Base-by-base conservation (phyloP, 2,888 invertebrate genomes). In the Liodrosophila aerea region DNA sequence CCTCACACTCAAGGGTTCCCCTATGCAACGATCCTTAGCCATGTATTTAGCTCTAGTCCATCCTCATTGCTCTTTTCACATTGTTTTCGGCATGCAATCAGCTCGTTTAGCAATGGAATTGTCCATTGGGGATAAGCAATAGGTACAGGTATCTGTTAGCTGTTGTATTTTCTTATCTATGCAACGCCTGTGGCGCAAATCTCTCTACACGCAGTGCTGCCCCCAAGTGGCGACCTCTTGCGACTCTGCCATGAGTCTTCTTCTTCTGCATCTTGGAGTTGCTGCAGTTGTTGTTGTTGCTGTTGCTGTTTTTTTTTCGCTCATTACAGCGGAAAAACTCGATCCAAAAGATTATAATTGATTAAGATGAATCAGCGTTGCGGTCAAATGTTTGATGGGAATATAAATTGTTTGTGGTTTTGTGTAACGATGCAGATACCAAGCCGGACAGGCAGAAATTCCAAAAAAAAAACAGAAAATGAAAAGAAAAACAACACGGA, bases 291-390 rank as follows among this genome's bases (percentile, higher is more conserved):
- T 7, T 11, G 41, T 34, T 39, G 44, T 33, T 44, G 34, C 47
- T 39, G 71, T 36, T 47, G 33, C 29, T 34, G 9, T 47, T 16
- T 45, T 60, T 54, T 54, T 82, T 83, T 85, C 76, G 76, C 74
- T 73, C 82, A 87, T 87, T 87, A 87, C 80, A 67, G 63, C 68
- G 59, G 60, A 62, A 71, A 86, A 85, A 85, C 76, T 81, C 86
- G 86, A 87, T 87, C 86, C 73, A 83, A 78, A 83, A 82, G 82
- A 81, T 87, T 88, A 88, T 89, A 89, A 89, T 89, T 89, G 89
- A 89, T 89, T 89, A 89, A 89, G 89, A 89, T 89, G 89, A 89
- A 89, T 89, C 89, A 87, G 88, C 84, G 88, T 84, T 87, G 87
- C 76, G 89, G 89, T 89, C 89, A 89, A 87, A 88, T 88, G 88